Percentiles rank a stretch among this genome's conserved stretches.
Evolutionary conservation across 2,113 vertebrate genomes (phyloP).

Genomic region (Amphiprion ocellaris): DNA sequence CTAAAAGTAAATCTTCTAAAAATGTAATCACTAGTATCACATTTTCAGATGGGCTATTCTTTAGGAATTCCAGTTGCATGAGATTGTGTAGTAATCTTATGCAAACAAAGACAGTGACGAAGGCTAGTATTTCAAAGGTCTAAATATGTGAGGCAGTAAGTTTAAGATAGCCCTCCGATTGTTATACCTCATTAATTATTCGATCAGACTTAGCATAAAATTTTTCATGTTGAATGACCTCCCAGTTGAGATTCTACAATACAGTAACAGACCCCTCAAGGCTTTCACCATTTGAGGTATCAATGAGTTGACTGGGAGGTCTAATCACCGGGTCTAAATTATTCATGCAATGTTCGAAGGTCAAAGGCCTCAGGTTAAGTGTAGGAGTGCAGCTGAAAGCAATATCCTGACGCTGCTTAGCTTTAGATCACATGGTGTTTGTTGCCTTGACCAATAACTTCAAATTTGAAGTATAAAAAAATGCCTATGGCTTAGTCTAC

Average conservation of each 20-base stretch:
- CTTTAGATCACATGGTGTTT: neutral
- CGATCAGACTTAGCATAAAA: neutral
- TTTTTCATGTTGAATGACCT: constrained; percentile 13
- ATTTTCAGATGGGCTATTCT: neutral
- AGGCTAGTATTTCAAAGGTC: neutral
- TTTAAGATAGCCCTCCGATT: constrained; percentile 10
- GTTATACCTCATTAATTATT: constrained; percentile 8
- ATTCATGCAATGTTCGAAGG: constrained; percentile 67
- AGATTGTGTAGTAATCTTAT: neutral
- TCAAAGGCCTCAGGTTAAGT: constrained; percentile 60
- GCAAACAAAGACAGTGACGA: neutral
- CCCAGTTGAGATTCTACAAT: constrained; percentile 17
- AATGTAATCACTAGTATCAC: neutral
- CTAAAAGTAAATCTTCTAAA: neutral
- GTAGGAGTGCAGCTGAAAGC: constrained; percentile 46
- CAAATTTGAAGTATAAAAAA: neutral
- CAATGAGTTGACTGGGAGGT: constrained; percentile 42
- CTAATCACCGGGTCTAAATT: constrained; percentile 56
- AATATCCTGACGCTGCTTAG: constrained; percentile 12
- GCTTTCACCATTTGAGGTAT: constrained; percentile 38
- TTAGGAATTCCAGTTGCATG: too few relatives aligned
- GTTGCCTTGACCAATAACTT: constrained; percentile 5
- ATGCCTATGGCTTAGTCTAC: neutral
- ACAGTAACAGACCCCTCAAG: constrained; percentile 5
- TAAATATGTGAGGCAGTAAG: neutral